Conservation (phyloP, 1,140 invertebrate genomes). For the Cherax destructor region DNA sequence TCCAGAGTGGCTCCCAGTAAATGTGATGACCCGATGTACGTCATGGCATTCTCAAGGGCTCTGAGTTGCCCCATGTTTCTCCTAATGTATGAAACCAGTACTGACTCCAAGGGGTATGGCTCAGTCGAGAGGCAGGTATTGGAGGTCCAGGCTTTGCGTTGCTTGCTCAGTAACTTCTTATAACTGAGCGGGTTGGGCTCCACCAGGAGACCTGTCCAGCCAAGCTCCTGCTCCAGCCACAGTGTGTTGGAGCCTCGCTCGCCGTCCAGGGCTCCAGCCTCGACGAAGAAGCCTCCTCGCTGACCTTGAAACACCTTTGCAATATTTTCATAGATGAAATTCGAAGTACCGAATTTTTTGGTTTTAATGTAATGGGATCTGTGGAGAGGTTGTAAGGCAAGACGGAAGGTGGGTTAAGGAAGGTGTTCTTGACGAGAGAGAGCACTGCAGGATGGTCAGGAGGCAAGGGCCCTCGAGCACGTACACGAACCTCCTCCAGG, state of each 20-base stretch:
- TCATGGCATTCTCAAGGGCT: background rate
- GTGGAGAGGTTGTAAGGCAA: conserved; percentile 35
- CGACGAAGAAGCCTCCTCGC: conserved; percentile 41
- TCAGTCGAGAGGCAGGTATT: conserved; percentile 48
- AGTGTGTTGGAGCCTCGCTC: conserved; percentile 66
- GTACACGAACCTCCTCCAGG: background rate
- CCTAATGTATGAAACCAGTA: conserved; percentile 1
- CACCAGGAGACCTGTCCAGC: conserved; percentile 70
- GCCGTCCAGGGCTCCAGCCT: conserved; percentile 56
- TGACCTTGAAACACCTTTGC: conserved; percentile 10
- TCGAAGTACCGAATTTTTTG: background rate
- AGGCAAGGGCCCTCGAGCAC: background rate
- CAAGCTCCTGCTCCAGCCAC: conserved; percentile 63
- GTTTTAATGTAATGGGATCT: background rate
- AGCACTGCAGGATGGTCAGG: background rate
- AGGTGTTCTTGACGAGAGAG: background rate
- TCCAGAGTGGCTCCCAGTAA: background rate
- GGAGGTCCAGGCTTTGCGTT: conserved; percentile 60
- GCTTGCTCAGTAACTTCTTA: conserved; percentile 22
- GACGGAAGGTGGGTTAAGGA: conserved; percentile 19
- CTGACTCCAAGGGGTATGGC: conserved; percentile 12
- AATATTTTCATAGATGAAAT: background rate
- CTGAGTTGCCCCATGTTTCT: background rate
- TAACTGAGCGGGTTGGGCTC: conserved; percentile 59
- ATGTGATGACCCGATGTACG: conserved; percentile 3